Evolutionary conservation across 2,888 invertebrate genomes (phyloP).

Genomic region (Galeopsomyia nigrocyanea): DNA sequence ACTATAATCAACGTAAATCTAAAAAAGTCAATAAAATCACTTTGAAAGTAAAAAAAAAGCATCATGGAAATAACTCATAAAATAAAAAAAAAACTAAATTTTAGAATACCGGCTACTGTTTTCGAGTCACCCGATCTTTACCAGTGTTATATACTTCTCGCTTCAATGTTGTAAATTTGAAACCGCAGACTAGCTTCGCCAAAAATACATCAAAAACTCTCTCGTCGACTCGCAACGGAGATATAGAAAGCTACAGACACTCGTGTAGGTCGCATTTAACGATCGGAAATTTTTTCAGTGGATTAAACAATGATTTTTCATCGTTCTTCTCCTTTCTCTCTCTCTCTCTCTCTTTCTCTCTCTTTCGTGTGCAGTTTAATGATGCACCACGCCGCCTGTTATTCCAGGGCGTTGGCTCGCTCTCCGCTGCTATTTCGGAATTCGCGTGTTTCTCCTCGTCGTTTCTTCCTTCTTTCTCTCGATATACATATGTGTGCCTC

Average conservation of each 20-base stretch:
- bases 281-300: constrained; percentile 28
- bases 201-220: constrained; percentile 38
- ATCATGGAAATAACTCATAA: too few species aligned
- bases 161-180: constrained; percentile 24
- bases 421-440: constrained; percentile 33
- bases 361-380: constrained; percentile 32
- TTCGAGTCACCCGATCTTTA: background rate
- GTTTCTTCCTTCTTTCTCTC: background rate
- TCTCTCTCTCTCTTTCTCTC: too few species aligned
- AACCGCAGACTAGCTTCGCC: constrained; percentile 2
- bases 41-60: too few species aligned
- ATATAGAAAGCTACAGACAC: too few species aligned
- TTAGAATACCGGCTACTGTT: background rate
- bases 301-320: constrained; percentile 34
- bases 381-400: constrained; percentile 28
- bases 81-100: background rate
- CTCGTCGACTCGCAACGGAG: background rate
- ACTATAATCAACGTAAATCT: too few species aligned
- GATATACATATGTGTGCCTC: too few species aligned
- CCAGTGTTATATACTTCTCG: background rate
- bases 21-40: too few species aligned
- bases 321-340: constrained; percentile 1
- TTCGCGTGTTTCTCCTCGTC: constrained; percentile 21
- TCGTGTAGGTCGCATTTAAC: constrained; percentile 17
- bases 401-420: constrained; percentile 34